Evolutionary conservation across 2,797 vertebrate species (phyloP), one percentile per base, ranked within the genome.

Genomic region (Orientallactaga sibirica): DNA sequence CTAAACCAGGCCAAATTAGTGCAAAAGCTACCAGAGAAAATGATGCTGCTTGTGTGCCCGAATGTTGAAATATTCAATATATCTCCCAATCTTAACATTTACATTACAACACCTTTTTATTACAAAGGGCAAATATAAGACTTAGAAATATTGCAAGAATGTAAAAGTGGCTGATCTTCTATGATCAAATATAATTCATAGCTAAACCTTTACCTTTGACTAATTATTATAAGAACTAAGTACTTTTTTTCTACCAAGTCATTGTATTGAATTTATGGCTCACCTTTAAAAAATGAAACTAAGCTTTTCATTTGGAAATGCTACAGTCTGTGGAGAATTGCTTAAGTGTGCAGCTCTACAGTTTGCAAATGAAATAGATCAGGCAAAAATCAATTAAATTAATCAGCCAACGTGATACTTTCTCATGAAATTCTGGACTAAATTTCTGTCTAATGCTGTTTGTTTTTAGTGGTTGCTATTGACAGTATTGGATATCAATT

Each of bases 31-130:
- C 5, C 37, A 15, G 41, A 37, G 18, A 9, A 37, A 88, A 79
- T 58, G 5, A 71, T 81, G 41, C 22, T 58, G 4, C 80, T 90
- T 84, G 8, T 90, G 24, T 95, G 78, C 48, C 11, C 27, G 52
- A 92, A 89, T 93, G 37, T 82, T 86, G 14, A 85, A 75, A 88
- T 75, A 86, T 94, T 93, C 91, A 86, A 90, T 91, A 73, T 33
- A 27, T 5, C 33, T 52, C 41, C 70, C 1, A 78, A 61, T 77
- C 33, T 77, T 89, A 73, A 90, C 64, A 78, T 82, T 96, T 94
- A 91, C 24, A 95, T 68, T 86, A 15, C 61, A 73, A 90, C 19
- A 75, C 4, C 27, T 9, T 93, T 90, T 86, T 78, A 71, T 90
- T 96, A 70, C 55, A 75, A 89, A 87, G 61, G 70, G 37, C 3